Conservation (phyloP, 2,113 vertebrate genomes). For the Alouatta palliata region DNA sequence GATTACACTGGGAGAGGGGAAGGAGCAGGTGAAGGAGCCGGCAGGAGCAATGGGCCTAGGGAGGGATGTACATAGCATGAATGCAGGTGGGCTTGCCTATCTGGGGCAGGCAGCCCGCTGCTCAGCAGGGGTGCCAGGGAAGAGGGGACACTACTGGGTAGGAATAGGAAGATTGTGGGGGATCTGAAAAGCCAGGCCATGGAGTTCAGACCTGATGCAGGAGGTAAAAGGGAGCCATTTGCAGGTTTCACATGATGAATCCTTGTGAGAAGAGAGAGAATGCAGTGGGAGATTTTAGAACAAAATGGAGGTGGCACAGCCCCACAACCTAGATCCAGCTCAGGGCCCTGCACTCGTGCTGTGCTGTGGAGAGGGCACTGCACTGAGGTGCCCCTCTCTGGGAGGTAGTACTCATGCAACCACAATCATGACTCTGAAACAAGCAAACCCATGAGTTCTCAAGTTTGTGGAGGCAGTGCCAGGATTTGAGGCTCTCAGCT, state of each 20-base stretch:
- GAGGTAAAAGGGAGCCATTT: neutral
- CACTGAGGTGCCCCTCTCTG: fast-evolving
- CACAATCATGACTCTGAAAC: neutral
- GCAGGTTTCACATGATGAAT: neutral
- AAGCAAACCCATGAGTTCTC: neutral
- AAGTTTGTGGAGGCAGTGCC: neutral
- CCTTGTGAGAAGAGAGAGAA: neutral
- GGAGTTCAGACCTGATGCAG: neutral
- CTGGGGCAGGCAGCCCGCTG: neutral
- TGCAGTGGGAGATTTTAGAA: neutral
- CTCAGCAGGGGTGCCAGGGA: neutral
- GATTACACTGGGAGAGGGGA: neutral
- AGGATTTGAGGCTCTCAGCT: neutral
- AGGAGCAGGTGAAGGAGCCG: neutral
- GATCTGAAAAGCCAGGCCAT: neutral
- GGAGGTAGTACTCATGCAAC: neutral
- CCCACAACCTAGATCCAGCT: neutral
- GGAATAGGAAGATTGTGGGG: neutral
- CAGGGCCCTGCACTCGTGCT: neutral
- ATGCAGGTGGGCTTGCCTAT: neutral
- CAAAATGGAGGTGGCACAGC: neutral
- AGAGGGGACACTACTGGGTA: neutral
- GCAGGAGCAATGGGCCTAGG: neutral
- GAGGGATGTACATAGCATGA: fast-evolving
- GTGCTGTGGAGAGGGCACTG: neutral